Conservation (phyloP, 2,888 invertebrate species). For the Lutraria lutraria region DNA sequence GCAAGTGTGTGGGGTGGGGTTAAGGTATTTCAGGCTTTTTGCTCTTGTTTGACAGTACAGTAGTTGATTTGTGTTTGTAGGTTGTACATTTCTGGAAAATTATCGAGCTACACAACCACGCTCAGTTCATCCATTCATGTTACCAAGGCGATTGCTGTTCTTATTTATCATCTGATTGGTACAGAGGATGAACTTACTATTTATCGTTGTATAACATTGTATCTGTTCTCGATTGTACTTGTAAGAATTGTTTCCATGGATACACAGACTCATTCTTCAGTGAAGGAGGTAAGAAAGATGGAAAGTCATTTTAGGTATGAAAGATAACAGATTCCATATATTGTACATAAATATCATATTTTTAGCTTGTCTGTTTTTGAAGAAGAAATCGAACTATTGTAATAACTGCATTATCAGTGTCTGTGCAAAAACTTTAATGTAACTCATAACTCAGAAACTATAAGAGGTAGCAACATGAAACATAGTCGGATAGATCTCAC, state of each 20-base stretch:
- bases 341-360: no score
- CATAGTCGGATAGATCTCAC: no score
- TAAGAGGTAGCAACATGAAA: no score
- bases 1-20: no score
- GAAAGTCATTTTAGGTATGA: not conserved
- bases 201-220: slow-evolving; percentile 69
- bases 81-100: slow-evolving; percentile 76
- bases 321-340: no score
- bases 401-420: no score
- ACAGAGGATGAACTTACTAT: slow-evolving; percentile 64
- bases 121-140: slow-evolving; percentile 76
- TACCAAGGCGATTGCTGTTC: slow-evolving; percentile 74
- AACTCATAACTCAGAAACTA: no score
- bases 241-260: slow-evolving; percentile 76
- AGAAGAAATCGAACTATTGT: no score
- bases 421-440: no score
- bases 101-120: slow-evolving; percentile 69
- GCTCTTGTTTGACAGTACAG: no score
- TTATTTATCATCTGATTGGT: slow-evolving; percentile 70
- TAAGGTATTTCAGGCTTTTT: no score
- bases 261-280: slow-evolving; percentile 47
- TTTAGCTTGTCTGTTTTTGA: no score
- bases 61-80: slow-evolving; percentile 57
- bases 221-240: slow-evolving; percentile 68
- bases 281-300: slow-evolving; percentile 43